A percentile compares a stretch with the other conserved stretches of the same genome.
Evolutionary conservation across 2,113 vertebrate genomes (phyloP).

Genomic region (Eudyptes chrysolophus): DNA sequence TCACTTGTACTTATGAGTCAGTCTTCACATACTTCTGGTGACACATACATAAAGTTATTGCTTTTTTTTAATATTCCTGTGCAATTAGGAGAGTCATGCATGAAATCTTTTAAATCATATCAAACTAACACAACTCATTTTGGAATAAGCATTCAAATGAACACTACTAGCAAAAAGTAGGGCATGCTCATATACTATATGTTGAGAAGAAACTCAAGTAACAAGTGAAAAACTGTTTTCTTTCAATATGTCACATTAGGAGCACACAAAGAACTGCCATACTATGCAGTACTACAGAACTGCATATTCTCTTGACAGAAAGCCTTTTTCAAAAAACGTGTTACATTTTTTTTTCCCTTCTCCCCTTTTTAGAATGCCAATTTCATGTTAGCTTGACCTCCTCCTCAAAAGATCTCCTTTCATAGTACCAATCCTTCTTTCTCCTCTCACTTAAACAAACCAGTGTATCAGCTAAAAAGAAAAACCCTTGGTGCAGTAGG

Average conservation of each 20-base stretch:
- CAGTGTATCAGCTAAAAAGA: background rate
- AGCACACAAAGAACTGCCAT: background rate
- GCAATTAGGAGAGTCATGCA: background rate
- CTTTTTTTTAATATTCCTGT: background rate
- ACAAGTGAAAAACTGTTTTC: background rate
- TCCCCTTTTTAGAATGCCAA: background rate
- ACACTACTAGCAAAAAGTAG: background rate
- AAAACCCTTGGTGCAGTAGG: background rate
- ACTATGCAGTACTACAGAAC: rapidly evolving
- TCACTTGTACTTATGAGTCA: conserved; percentile 20
- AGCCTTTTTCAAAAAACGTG: rapidly evolving
- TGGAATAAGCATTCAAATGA: conserved; percentile 3
- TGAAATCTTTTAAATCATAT: background rate
- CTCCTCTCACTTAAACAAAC: background rate
- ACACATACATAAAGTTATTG: background rate
- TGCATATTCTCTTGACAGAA: background rate
- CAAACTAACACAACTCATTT: background rate
- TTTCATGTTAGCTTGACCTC: background rate
- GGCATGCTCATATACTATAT: background rate
- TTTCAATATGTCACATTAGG: background rate
- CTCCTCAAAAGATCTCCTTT: background rate
- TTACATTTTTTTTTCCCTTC: rapidly evolving
- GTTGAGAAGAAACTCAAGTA: background rate
- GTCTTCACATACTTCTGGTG: background rate
- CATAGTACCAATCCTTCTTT: background rate